Percentiles rank a stretch among this genome's conserved stretches.
Evolutionary conservation across 2,888 invertebrate species (phyloP).

Genomic region (Scotopteryx bipunctaria): DNA sequence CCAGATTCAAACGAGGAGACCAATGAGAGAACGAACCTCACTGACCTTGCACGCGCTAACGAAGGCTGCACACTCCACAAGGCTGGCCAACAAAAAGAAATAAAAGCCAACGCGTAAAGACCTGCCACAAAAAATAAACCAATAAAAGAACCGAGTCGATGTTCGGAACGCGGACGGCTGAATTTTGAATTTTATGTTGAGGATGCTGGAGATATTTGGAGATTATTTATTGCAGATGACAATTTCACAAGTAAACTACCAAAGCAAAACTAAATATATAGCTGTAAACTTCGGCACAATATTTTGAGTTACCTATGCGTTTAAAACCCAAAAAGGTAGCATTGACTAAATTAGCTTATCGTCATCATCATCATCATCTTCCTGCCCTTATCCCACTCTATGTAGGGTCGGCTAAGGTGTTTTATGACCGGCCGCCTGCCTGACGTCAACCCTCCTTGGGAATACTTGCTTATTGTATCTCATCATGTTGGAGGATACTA

Average conservation of each 20-base stretch:
- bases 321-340: background rate
- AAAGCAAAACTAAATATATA: background rate
- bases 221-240: conserved; percentile 38
- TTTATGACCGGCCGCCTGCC: no score
- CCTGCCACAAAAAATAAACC: conserved; percentile 75
- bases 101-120: conserved; percentile 62
- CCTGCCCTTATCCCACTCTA: no score
- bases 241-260: conserved; percentile 22
- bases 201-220: conserved; percentile 34
- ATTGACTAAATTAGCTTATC: no score
- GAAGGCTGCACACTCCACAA: conserved; percentile 75
- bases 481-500: no score
- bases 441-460: no score
- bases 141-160: conserved; percentile 60
- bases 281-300: background rate
- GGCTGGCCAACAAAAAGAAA: conserved; percentile 68
- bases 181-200: conserved; percentile 45
- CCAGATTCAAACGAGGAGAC: conserved; percentile 36
- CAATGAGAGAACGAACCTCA: conserved; percentile 54
- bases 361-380: no score
- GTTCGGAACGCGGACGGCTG: conserved; percentile 60
- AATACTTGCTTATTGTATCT: no score
- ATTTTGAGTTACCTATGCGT: background rate
- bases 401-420: no score
- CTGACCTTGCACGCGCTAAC: conserved; percentile 78